These are phyloP conservation scores for Hyppa rectilinea DNA, from an alignment of 2,888 invertebrate genomes.

Conservation along the genomic window DNA sequence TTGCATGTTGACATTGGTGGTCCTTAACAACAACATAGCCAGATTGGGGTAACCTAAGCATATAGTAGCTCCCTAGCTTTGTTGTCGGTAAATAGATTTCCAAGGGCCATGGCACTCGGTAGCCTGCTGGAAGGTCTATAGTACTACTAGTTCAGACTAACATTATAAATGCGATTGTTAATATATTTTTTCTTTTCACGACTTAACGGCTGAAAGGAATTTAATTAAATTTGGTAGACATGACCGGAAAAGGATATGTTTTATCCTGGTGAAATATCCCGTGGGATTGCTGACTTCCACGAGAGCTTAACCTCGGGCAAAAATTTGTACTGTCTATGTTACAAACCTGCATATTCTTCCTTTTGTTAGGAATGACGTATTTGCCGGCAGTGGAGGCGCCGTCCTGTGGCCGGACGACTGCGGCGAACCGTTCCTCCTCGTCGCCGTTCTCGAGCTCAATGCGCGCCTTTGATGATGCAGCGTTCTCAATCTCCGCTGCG, in stretches of 20 bases:
- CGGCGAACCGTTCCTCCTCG: slow-evolving; percentile 96
- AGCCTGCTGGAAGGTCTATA: background rate
- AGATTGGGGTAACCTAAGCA: background rate
- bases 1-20: background rate
- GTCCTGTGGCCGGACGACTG: slow-evolving; percentile 93
- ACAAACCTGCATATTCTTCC: slow-evolving; percentile 91
- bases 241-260: background rate
- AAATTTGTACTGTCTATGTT: background rate
- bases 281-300: background rate
- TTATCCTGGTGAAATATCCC: background rate
- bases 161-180: background rate
- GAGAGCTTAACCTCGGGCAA: too few species aligned
- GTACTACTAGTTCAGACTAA: too few species aligned
- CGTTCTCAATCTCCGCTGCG: slow-evolving; percentile 97
- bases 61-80: background rate
- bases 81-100: too few species aligned
- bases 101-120: background rate
- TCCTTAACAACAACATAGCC: background rate
- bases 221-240: background rate
- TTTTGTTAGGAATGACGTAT: slow-evolving; percentile 95
- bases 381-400: slow-evolving; percentile 85
- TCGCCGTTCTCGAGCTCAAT: slow-evolving; percentile 97
- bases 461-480: slow-evolving; percentile 95
- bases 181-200: background rate
- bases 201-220: background rate